Evolutionary conservation across 2,888 invertebrate species (phyloP).

Genomic region (Macrostomum cliftonense): DNA sequence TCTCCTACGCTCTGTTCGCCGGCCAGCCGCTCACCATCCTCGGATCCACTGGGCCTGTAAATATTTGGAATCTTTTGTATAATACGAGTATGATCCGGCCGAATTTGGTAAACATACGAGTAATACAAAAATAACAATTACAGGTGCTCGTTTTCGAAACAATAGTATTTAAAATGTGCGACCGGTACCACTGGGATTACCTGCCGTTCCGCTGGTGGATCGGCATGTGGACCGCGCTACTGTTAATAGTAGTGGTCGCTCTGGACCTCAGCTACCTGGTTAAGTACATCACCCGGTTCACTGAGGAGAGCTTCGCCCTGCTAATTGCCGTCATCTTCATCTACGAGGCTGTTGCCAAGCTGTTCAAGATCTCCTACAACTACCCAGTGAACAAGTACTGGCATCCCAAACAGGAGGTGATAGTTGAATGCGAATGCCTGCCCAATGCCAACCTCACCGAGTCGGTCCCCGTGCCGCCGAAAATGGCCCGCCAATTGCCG

Average conservation of each 20-base stretch:
- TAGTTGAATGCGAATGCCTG: no score
- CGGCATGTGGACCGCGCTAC: constrained; percentile 74
- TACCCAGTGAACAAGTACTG: constrained; percentile 42
- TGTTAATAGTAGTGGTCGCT: constrained; percentile 66
- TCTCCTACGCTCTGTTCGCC: constrained; percentile 65
- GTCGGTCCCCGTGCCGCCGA: no score
- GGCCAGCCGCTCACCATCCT: constrained; percentile 86
- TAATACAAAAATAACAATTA: no score
- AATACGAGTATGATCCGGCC: no score
- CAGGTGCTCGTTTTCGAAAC: constrained; percentile 75
- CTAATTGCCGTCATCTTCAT: constrained; percentile 94
- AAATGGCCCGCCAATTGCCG: no score
- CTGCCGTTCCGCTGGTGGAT: constrained; percentile 88
- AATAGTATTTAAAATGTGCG: constrained; percentile 52
- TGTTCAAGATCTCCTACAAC: constrained; percentile 62
- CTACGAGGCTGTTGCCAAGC: constrained; percentile 87
- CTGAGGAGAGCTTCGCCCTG: constrained; percentile 91
- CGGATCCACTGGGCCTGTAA: constrained; percentile 70
- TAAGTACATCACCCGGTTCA: constrained; percentile 83
- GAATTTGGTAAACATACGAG: no score
- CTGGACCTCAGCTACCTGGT: constrained; percentile 86
- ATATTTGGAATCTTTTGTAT: no score
- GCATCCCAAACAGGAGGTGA: no score
- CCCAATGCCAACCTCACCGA: no score
- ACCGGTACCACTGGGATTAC: constrained; percentile 53